These are phyloP conservation scores for Ptilonorhynchus violaceus DNA, from an alignment of 2,113 vertebrate genomes.

Conservation along the genomic window DNA sequence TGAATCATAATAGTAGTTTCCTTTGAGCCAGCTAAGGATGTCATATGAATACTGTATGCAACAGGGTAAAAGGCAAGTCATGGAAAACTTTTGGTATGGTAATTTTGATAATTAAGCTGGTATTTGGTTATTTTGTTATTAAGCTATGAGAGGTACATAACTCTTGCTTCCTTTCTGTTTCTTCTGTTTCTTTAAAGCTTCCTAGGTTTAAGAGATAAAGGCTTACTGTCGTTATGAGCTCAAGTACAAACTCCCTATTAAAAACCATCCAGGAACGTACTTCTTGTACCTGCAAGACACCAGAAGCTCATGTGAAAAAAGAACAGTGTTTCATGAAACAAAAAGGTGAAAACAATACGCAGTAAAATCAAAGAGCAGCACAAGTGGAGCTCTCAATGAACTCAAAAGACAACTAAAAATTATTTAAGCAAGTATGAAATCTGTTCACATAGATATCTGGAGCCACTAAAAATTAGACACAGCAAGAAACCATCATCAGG, in stretches of 20 bases:
- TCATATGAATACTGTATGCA: no score
- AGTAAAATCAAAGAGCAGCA: neutral
- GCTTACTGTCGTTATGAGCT: neutral
- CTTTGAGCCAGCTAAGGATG: neutral
- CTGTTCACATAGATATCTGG: neutral
- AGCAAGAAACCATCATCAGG: neutral
- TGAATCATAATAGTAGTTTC: neutral
- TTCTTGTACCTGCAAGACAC: neutral
- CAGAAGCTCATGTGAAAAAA: neutral
- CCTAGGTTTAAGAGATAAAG: neutral
- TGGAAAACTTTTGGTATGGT: rapidly evolving
- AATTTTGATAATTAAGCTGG: neutral
- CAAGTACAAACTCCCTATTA: neutral
- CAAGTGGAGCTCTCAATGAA: neutral
- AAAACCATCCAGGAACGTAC: neutral
- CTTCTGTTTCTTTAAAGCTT: neutral
- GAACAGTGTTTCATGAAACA: neutral
- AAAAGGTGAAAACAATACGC: neutral
- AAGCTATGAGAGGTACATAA: neutral
- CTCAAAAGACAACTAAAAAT: neutral
- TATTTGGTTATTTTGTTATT: neutral
- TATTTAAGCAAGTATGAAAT: neutral
- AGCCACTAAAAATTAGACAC: neutral
- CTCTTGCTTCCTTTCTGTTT: neutral
- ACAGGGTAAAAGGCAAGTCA: neutral